These are phyloP conservation scores for Agapornis roseicollis DNA, from an alignment of 2,113 vertebrate species.

Conservation along the genomic window DNA sequence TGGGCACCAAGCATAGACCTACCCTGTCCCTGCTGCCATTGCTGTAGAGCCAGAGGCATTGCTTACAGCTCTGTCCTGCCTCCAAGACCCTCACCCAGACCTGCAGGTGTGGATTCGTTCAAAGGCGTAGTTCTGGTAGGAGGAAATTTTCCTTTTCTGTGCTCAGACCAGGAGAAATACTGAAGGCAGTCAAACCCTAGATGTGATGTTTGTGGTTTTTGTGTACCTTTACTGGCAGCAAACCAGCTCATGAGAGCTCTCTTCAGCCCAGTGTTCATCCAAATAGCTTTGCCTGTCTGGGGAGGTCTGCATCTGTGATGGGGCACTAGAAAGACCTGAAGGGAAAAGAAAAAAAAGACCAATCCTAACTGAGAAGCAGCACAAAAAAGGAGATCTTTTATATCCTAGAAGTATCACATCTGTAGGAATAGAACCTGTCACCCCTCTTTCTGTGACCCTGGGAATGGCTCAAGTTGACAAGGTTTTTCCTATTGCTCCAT, in stretches of 20 bases:
- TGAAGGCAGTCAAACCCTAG: neutral
- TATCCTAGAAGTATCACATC: neutral
- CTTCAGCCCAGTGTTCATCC: neutral
- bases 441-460: neutral
- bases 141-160: neutral
- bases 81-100: neutral
- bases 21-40: accelerated
- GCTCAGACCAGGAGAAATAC: neutral
- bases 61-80: neutral
- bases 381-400: neutral
- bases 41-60: neutral
- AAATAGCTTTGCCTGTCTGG: neutral
- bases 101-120: neutral
- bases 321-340: neutral
- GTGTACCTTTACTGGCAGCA: neutral
- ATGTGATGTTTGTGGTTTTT: neutral
- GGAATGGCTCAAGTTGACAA: neutral
- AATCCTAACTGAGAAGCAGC: neutral
- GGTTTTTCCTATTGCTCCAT: neutral
- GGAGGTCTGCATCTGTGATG: neutral
- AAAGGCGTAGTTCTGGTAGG: neutral
- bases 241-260: neutral
- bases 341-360: neutral
- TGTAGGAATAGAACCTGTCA: neutral
- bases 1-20: neutral